A percentile compares a stretch with the other conserved stretches of the same genome.
These are phyloP conservation scores for Oncorhynchus keta DNA, from an alignment of 2,113 vertebrate species.

Conservation along the genomic window DNA sequence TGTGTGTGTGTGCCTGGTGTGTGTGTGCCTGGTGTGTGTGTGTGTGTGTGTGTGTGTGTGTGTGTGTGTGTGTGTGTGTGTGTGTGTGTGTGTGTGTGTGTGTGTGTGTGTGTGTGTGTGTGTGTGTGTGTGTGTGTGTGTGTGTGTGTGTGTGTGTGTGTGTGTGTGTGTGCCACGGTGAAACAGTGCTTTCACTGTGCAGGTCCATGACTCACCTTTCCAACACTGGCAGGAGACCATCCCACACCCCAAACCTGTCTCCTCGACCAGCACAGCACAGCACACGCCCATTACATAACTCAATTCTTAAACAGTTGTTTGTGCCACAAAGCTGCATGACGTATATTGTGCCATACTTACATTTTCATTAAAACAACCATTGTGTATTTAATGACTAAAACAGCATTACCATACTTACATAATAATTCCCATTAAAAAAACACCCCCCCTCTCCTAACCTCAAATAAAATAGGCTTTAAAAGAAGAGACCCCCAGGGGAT, in stretches of 20 bases:
- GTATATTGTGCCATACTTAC: background rate
- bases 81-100: slow-evolving; percentile 3
- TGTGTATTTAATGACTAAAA: slow-evolving; percentile 35
- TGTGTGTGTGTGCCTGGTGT: slow-evolving; percentile 1
- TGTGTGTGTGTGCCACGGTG: slow-evolving; percentile 5
- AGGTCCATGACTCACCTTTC: slow-evolving; percentile 37
- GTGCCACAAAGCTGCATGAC: background rate
- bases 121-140: slow-evolving; percentile 9
- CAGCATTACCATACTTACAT: slow-evolving; percentile 28
- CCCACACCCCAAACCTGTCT: background rate
- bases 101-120: slow-evolving; percentile 13
- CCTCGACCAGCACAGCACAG: background rate
- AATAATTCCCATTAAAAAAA: slow-evolving; percentile 1
- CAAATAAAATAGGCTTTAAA: no score
- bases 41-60: slow-evolving; percentile 6
- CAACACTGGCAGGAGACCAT: background rate
- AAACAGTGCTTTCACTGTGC: slow-evolving; percentile 52
- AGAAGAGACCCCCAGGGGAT: no score
- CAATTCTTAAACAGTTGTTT: slow-evolving; percentile 43
- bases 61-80: slow-evolving; percentile 1
- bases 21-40: background rate
- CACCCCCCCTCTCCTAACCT: background rate
- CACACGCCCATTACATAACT: slow-evolving; percentile 29
- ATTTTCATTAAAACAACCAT: slow-evolving; percentile 33
- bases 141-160: background rate